Base-by-base conservation (phyloP, 2,113 vertebrate genomes). In the Lagopus leucura region DNA sequence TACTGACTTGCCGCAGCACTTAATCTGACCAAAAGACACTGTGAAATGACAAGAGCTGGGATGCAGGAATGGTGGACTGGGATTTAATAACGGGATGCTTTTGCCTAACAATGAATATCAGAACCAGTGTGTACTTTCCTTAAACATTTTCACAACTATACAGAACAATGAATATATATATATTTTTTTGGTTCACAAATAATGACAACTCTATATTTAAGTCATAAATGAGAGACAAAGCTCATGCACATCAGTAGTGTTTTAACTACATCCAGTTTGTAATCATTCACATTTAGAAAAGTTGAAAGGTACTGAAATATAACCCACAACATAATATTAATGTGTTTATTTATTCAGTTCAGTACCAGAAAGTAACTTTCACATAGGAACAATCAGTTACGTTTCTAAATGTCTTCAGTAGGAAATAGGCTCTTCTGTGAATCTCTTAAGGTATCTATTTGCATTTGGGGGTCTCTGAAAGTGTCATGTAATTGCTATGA, bases 241-340 rank as follows among this genome's bases (percentile, higher is more conserved):
- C 30, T 90, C 30, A 43, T 3, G 20, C 30, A 69, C 54, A 36
- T 12, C 0, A 0, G 30, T 34, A 88, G 27, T 54, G 67, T 87
- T 86, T 92, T 69, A 74, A 63, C 16, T 61, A 45, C 32, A 60
- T 78, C 88, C 84, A 82, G 30, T 70, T 93, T 84, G 38, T 77
- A 89, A 73, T 81, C 8, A 66, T 54, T 71, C 64, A 73, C 82
- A 91, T 75, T 93, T 57, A 78, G 50, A 79, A 93, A 69, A 83
- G 74, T 10, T 67, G 58, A 85, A 77, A 6, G 64, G 42, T 32
- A 88, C 40, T 67, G 25, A 90, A 93, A 90, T 83, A 82, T 93
- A 89, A 89, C 40, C 47, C 28, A 79, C 43, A 21, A 66, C 30
- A 71, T 65, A 87, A 84, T 72, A 71, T 8, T 32, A 17, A 70